Base-by-base conservation (phyloP, 1,140 invertebrate genomes). In the Pteromalus puparum region DNA sequence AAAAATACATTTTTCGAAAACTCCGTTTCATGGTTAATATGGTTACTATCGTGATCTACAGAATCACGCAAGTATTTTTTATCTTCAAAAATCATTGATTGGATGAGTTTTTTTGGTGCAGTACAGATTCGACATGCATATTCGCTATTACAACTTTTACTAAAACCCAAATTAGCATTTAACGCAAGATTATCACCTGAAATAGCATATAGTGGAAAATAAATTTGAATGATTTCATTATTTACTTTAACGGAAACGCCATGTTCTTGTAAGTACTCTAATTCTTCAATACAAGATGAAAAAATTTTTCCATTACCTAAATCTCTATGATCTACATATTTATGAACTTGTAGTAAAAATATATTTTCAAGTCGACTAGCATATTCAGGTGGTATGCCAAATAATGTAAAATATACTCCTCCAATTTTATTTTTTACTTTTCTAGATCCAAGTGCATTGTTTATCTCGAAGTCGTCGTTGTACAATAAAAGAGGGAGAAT, bases 361-460 rank as follows among this genome's bases (percentile, higher is more conserved):
- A 81, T 85, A 77, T 85, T 85, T 76, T 85, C 78, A 24, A 85
- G 30, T 10, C 15, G 12, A 77, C 78, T 85, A 3, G 46, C 26
- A 85, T 74, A 85, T 48, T 34, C 21, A 4, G 21, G 1, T 30
- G 84, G 84, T 6, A 85, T 46, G 24, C 78, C 74, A 28, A 46
- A 21, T 48, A 85, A 74, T 24, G 34, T 21, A 48, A 13, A 76
- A 46, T 85, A 81, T 18, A 70, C 65, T 15, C 73, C 84, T 48
- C 84, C 84, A 30, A 85, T 26, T 73, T 78, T 72, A 46, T 84
- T 70, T n/a, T n/a, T n/a, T n/a, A n/a, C n/a, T n/a, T n/a, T n/a
- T n/a, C n/a, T n/a, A n/a, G n/a, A n/a, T n/a, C n/a, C 82, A 0
- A 84, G 18, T 21, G 75, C 38, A 61, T 84, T 84, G 30, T 79